Conservation (phyloP, 2,113 vertebrate genomes). For the Rhabdomys dilectus region DNA sequence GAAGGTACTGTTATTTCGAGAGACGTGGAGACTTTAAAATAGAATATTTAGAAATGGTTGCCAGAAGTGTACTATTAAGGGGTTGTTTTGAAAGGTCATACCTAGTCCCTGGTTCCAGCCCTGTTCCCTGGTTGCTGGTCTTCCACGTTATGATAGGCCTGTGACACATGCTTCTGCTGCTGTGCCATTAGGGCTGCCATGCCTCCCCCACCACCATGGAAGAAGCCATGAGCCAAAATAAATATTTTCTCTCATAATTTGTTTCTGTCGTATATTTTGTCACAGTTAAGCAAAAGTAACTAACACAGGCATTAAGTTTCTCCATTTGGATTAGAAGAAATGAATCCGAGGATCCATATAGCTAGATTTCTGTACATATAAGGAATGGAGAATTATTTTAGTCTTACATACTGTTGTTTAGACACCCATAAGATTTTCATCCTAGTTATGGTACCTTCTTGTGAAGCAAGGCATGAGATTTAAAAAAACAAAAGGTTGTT, state of each 20-base stretch:
- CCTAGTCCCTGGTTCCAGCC: not conserved
- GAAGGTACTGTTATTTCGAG: not conserved
- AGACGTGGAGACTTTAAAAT: not conserved
- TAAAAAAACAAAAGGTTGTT: not conserved
- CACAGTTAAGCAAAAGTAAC: not conserved
- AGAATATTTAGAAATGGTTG: not conserved
- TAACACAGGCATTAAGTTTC: not conserved
- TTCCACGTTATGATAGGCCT: not conserved
- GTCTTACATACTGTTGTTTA: not conserved
- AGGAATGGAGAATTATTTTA: not conserved
- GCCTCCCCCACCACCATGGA: not conserved
- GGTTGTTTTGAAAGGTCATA: not conserved
- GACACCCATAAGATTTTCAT: not conserved
- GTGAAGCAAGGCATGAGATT: not conserved
- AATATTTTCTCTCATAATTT: not conserved
- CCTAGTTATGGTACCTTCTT: not conserved
- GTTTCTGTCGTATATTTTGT: not conserved
- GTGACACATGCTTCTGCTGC: not conserved
- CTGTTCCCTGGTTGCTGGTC: not conserved
- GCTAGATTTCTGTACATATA: not conserved
- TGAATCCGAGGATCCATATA: fast-evolving
- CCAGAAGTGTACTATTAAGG: not conserved
- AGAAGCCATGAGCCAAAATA: not conserved
- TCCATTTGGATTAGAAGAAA: not conserved
- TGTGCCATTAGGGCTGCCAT: not conserved